Conservation (phyloP, 2,797 vertebrate species). For the Antennarius maculatus region DNA sequence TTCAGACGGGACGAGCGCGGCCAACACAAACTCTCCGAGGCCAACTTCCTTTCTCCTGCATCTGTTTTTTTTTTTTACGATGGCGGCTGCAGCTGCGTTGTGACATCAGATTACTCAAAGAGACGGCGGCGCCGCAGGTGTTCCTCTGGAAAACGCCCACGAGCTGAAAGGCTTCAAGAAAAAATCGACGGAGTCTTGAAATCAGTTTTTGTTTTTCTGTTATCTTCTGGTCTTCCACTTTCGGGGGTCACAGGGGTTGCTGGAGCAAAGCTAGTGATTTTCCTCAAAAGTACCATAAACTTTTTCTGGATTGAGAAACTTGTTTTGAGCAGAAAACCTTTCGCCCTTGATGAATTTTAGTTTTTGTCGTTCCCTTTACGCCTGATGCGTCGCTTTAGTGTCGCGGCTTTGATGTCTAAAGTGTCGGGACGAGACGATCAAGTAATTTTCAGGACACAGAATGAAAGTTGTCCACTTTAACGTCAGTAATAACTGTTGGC, state of each 20-base stretch:
- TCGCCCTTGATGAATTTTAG: too few species aligned
- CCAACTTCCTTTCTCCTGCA: slow-evolving; percentile 31
- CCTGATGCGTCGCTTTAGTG: neutral
- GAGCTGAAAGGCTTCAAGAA: slow-evolving; percentile 9
- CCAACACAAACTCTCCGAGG: slow-evolving; percentile 58
- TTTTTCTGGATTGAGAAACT: too few species aligned
- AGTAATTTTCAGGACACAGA: slow-evolving; percentile 31
- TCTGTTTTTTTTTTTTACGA: slow-evolving; percentile 10
- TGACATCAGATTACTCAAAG: slow-evolving; percentile 59
- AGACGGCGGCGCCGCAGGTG: slow-evolving; percentile 24
- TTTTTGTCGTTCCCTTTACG: too few species aligned
- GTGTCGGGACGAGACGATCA: neutral
- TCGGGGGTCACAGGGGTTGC: too few species aligned
- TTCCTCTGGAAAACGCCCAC: slow-evolving; percentile 11
- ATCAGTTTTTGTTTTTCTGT: too few species aligned
- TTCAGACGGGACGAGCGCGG: slow-evolving; percentile 26
- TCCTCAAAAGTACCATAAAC: too few species aligned
- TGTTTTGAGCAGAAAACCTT: too few species aligned
- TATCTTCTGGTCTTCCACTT: too few species aligned
- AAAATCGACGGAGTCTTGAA: too few species aligned
- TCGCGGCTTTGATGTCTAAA: slow-evolving; percentile 16
- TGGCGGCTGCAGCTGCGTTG: slow-evolving; percentile 47
- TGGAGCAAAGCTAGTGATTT: too few species aligned
- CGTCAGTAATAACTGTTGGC: slow-evolving; percentile 33
- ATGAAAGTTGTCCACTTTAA: slow-evolving; percentile 42